Evolutionary conservation across 2,797 vertebrate species (phyloP), one percentile per base, ranked within the genome.

Genomic region (Sebastes minor): DNA sequence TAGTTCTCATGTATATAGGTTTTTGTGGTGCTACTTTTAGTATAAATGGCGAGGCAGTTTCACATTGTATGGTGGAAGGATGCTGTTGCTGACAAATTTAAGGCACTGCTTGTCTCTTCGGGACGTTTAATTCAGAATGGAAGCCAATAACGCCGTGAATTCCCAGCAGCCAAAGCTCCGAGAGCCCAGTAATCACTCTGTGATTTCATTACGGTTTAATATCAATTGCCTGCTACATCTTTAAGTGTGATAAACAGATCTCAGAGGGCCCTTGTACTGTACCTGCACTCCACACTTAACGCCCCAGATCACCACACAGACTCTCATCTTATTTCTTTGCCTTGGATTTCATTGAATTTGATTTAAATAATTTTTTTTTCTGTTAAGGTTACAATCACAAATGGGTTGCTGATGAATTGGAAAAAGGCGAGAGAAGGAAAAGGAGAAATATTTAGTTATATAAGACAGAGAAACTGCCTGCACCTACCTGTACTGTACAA

Each of bases 1-100:
- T 82, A 89, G 92, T 94, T 94, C 92, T 95, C 93, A 93, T 94
- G 91, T 94, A 94, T 20, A 93, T 91, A 94, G 72, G 68, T 91
- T 87, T 92, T 91, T 86, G 91, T 93, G 94, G 94, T 94, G 94
- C 94, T 95, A 93, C 83, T 87, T 87, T 78, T 56, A 81, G 61
- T 83, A 76, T 69, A 78, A 88, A 88, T 59, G 63, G 88, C 33
- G 23, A 86, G 67, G 84, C 80, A 79, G 83, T 87, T 89, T 88
- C 62, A 78, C 71, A 23, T 76, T 82, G 75, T 81, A 71, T 12
- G 74, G 56, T 83, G 64, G 32, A 84, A 78, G 78, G 69, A 77
- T 65, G 59, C 59, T 76, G 70, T 88, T 73, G 65, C 52, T 73
- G 74, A 79, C 63, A 65, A 81, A 77, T 11, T 70, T 61, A 80